Percentiles rank a stretch among this genome's conserved stretches.
Evolutionary conservation across 2,113 vertebrate species (phyloP).

Genomic region (Brachypodius melanocephalos): DNA sequence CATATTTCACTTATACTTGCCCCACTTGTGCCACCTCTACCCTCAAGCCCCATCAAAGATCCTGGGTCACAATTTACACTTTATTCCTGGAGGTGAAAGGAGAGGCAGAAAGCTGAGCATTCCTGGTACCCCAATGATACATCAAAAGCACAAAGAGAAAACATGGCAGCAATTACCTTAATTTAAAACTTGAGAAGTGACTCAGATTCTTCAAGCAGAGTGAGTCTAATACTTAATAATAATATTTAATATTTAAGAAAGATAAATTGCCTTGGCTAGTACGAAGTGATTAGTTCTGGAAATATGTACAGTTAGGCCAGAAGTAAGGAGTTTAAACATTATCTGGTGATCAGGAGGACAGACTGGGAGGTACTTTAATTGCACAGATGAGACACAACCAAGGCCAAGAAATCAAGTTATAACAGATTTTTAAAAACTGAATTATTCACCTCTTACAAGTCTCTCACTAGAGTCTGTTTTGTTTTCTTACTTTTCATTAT

Average conservation of each 20-base stretch:
- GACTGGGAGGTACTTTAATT: slow-evolving; percentile 46
- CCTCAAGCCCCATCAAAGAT: background rate
- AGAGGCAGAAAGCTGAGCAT: background rate
- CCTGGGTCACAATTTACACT: background rate
- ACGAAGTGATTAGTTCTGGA: background rate
- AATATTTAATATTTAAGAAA: background rate
- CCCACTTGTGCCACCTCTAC: background rate
- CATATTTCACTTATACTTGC: background rate
- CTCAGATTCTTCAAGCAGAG: background rate
- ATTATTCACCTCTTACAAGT: background rate
- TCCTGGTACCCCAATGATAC: background rate
- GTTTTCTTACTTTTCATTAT: slow-evolving; percentile 2
- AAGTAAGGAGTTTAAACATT: background rate
- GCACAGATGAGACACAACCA: slow-evolving; percentile 1
- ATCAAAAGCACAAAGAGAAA: background rate
- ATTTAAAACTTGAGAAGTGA: background rate
- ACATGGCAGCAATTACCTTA: background rate
- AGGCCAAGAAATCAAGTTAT: slow-evolving; percentile 49
- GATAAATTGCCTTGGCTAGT: background rate
- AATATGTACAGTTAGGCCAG: background rate
- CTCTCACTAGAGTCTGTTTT: background rate
- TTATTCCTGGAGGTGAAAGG: background rate
- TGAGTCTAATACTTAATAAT: background rate
- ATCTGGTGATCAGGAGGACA: slow-evolving; percentile 38
- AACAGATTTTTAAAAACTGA: slow-evolving; percentile 9